Base-by-base conservation (phyloP, 1,140 invertebrate genomes). In the Drosophila bocqueti region DNA sequence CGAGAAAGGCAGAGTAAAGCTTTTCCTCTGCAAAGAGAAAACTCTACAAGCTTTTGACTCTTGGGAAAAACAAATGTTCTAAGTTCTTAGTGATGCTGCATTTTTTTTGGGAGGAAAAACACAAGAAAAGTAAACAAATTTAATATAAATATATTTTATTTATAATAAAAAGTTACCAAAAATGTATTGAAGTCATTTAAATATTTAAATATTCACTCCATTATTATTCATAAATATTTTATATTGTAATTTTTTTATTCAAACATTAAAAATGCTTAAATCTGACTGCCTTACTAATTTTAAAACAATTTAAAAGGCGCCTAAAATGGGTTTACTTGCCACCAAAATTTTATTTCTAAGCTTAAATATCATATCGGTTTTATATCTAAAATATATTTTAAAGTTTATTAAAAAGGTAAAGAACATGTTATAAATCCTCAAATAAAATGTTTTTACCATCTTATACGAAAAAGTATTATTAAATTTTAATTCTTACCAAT, bases 41-140 rank as follows among this genome's bases (percentile, higher is more conserved):
- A 43, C 5, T n/a, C 1, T 1, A 18, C 1, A 40, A 78, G 76
- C 76, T 79, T 79, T 79, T 34, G 9, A 10, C 45, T 61, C 63
- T 71, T 45, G n/a, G 4, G n/a, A 61, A 46, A 16, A 52, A 4
- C 9, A 42, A 40, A 38, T 36, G 42, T 13, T 57, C 34, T 1
- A 13, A 29, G 9, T 46, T 29, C 18, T 45, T 45, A 76, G 69
- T 55, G 67, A 75, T 72, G 66, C 49, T 40, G 16, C 15, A 38
- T 21, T 24, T 42, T 59, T 31, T 18, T 38, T 6, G 8, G 31
- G 8, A 8, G 4, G 11, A 15, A 34, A 8, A 36, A 13, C 10
- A 21, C 4, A 5, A 11, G 1, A 18, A 4, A 45, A 34, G 10
- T n/a, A 29, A 16, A n/a, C 0, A n/a, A n/a, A n/a, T 16, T 10